These are phyloP conservation scores for Dorcus parallelipipedus DNA, from an alignment of 2,888 invertebrate genomes.

Conservation along the genomic window DNA sequence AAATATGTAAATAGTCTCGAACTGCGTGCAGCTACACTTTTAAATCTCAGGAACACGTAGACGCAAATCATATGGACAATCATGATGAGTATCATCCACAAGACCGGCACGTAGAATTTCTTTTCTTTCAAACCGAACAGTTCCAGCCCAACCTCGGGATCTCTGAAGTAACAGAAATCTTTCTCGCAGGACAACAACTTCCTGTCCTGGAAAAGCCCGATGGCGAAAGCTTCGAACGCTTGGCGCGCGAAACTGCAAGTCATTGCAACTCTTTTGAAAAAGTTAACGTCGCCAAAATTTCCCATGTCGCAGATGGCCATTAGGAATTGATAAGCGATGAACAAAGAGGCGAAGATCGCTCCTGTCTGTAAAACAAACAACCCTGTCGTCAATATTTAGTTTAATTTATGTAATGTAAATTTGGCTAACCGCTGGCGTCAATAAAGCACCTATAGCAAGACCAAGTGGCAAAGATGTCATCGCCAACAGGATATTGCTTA, in stretches of 20 bases:
- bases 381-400: too few species aligned
- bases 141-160: slow-evolving; percentile 17
- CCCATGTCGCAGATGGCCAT: slow-evolving; percentile 63
- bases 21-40: too few species aligned
- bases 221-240: slow-evolving; percentile 57
- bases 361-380: slow-evolving; percentile 55
- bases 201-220: not conserved
- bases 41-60: too few species aligned
- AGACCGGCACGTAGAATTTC: not conserved
- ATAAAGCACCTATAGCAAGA: too few species aligned
- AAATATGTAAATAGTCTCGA: too few species aligned
- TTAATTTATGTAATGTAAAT: too few species aligned
- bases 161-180: slow-evolving; percentile 20
- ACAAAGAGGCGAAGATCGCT: slow-evolving; percentile 57
- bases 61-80: too few species aligned
- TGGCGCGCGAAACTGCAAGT: slow-evolving; percentile 63
- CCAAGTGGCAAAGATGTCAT: too few species aligned
- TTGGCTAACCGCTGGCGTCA: too few species aligned
- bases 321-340: slow-evolving; percentile 56
- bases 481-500: too few species aligned
- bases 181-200: slow-evolving; percentile 9
- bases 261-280: slow-evolving; percentile 56
- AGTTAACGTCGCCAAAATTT: slow-evolving; percentile 55
- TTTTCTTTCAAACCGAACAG: slow-evolving; percentile 19
- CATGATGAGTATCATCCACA: too few species aligned